These are phyloP conservation scores for Agrenia bidenticulata DNA, from an alignment of 2,888 invertebrate species.

Conservation along the genomic window DNA sequence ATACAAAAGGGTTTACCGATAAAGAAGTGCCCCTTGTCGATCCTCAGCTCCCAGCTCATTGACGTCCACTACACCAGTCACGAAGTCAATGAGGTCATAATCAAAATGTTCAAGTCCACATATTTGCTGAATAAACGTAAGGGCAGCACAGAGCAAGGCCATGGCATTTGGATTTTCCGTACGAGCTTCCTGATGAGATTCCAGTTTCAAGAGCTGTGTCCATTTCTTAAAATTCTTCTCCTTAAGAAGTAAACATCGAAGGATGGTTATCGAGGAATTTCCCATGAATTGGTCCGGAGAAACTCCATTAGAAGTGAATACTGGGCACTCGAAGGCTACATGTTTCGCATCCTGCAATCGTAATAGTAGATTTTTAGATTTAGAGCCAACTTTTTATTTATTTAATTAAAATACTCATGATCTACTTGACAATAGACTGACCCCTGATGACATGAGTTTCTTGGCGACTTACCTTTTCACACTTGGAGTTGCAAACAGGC, in stretches of 20 bases:
- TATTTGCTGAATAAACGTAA: conserved; percentile 23
- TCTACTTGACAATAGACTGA: too few species aligned
- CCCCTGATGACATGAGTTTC: too few species aligned
- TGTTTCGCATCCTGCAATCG: conserved; percentile 24
- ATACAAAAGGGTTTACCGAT: conserved; percentile 17
- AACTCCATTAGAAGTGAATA: conserved; percentile 14
- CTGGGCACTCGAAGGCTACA: conserved; percentile 24
- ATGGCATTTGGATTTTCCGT: conserved; percentile 20
- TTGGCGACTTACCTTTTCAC: conserved; percentile 22
- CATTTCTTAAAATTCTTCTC: conserved; percentile 14
- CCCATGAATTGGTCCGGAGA: conserved; percentile 19
- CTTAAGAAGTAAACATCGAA: conserved; percentile 23
- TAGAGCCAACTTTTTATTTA: neutral
- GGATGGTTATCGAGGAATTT: conserved; percentile 19
- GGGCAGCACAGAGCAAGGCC: conserved; percentile 16
- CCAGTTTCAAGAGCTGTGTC: conserved; percentile 17
- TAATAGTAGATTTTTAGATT: conserved; percentile 1
- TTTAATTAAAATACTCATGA: too few species aligned
- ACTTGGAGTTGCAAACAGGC: conserved; percentile 21
- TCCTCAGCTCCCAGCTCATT: conserved; percentile 26
- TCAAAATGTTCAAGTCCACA: conserved; percentile 22
- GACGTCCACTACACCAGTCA: conserved; percentile 23
- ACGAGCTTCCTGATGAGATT: conserved; percentile 16
- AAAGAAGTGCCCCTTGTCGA: conserved; percentile 24
- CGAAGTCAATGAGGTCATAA: conserved; percentile 20